phyloP scores from a whole-genome alignment of 2,797 vertebrate species.

The Lophotriccus pileatus region DNA sequence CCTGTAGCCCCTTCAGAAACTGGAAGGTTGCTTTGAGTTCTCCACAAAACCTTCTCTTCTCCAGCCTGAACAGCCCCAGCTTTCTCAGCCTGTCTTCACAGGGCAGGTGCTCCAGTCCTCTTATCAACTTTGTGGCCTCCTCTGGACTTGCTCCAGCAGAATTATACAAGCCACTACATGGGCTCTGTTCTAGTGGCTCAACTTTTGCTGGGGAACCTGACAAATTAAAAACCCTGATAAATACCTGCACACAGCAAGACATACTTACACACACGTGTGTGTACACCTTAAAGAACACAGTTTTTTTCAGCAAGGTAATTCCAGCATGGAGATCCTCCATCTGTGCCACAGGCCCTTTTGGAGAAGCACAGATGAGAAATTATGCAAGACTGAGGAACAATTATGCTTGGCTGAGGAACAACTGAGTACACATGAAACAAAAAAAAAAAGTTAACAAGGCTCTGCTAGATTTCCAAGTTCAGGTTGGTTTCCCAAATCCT shows the following conservation, averaged over 20 bases:
- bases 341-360: background rate
- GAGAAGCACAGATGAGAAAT: background rate
- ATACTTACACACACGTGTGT: rapidly evolving
- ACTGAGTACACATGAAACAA: background rate
- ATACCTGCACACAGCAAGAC: background rate
- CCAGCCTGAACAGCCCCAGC: background rate
- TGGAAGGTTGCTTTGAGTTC: background rate
- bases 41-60: background rate
- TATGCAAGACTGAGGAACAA: background rate
- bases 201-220: background rate
- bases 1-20: no score
- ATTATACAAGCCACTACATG: background rate
- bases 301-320: background rate
- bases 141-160: background rate
- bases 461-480: background rate
- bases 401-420: background rate
- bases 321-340: background rate
- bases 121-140: background rate
- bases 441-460: background rate
- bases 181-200: background rate
- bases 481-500: background rate
- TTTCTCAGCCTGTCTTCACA: background rate
- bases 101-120: background rate
- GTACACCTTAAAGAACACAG: background rate
- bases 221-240: background rate